Conservation (phyloP, 2,888 invertebrate genomes). For the Archaeoteleia sp. region DNA sequence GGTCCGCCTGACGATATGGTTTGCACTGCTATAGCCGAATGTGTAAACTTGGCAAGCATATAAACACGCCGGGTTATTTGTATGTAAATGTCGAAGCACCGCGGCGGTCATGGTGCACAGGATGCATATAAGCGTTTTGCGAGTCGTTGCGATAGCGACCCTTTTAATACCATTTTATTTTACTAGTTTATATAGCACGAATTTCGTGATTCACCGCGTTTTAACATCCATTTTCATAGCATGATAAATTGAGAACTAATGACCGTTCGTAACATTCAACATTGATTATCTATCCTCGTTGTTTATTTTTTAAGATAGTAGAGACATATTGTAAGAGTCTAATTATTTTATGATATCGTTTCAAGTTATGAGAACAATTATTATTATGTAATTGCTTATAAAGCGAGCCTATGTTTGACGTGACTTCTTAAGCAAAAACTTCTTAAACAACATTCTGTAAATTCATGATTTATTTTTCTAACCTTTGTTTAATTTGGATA, state of each 20-base stretch:
- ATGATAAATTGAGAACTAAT: conserved; percentile 37
- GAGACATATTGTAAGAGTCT: too few relatives aligned
- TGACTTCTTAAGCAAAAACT: too few relatives aligned
- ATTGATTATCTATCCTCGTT: too few relatives aligned
- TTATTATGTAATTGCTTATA: too few relatives aligned
- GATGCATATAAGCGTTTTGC: conserved; percentile 41
- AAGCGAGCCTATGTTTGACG: too few relatives aligned
- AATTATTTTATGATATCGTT: too few relatives aligned
- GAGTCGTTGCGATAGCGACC: conserved; percentile 39
- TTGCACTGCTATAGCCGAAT: conserved; percentile 44
- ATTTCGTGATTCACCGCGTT: conserved; percentile 27
- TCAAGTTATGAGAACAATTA: too few relatives aligned
- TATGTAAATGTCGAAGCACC: conserved; percentile 63
- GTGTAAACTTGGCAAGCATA: conserved; percentile 61
- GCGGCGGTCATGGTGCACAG: conserved; percentile 37
- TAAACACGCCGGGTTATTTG: conserved; percentile 64
- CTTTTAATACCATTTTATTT: conserved; percentile 47
- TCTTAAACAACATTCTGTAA: too few relatives aligned
- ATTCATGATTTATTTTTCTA: too few relatives aligned
- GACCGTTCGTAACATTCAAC: conserved; percentile 9
- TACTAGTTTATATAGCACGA: conserved; percentile 31
- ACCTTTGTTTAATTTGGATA: too few relatives aligned
- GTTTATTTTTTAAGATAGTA: too few relatives aligned
- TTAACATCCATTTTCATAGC: conserved; percentile 17
- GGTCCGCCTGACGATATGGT: conserved; percentile 48